phyloP scores from a whole-genome alignment of 2,888 invertebrate species.

The Volucella zonaria region DNA sequence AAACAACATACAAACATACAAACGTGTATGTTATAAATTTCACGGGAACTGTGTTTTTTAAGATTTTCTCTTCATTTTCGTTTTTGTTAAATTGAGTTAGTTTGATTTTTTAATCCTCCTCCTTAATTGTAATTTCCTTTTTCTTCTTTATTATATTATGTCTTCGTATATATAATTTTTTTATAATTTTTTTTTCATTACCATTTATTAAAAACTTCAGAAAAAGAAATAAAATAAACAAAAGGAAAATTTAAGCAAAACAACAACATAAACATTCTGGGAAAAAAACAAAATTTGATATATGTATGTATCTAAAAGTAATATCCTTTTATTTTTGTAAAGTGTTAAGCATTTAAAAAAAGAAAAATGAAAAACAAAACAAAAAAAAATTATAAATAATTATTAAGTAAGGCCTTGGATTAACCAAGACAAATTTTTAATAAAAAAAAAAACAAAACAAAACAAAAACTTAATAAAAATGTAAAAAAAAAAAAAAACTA shows the following conservation, averaged over 20 bases:
- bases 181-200: conserved; percentile 5
- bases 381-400: conserved; percentile 68
- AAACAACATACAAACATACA: neutral
- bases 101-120: conserved; percentile 2
- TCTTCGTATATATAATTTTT: conserved; percentile 28
- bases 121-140: conserved; percentile 29
- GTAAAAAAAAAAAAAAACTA: conserved; percentile 47
- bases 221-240: conserved; percentile 15
- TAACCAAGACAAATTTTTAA: conserved; percentile 73
- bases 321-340: conserved; percentile 74
- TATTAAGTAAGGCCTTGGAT: conserved; percentile 72
- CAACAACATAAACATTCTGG: conserved; percentile 64
- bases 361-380: conserved; percentile 41
- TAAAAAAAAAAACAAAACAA: conserved; percentile 61
- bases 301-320: conserved; percentile 54
- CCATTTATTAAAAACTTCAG: conserved; percentile 7
- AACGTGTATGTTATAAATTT: too few species aligned
- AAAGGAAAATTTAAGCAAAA: conserved; percentile 49
- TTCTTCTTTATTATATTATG: conserved; percentile 18
- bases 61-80: neutral
- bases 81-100: conserved; percentile 11
- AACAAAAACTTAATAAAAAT: conserved; percentile 56
- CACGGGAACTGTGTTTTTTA: neutral
- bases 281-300: conserved; percentile 62
- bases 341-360: conserved; percentile 73